A percentile compares a stretch with the other conserved stretches of the same genome.
Conservation (phyloP, 2,888 invertebrate genomes). For the Erebia aethiops region DNA sequence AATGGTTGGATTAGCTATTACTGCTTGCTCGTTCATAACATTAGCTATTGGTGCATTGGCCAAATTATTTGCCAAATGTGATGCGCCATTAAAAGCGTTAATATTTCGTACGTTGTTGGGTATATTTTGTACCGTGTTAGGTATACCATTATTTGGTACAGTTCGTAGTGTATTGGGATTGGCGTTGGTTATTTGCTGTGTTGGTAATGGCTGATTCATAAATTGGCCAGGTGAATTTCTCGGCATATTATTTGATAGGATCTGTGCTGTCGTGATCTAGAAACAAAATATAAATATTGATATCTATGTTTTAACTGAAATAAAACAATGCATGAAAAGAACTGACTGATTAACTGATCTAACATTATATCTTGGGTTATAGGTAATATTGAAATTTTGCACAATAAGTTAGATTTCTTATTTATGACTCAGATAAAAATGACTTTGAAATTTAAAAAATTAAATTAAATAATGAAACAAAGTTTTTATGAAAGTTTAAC, state of each 20-base stretch:
- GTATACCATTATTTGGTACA: no score
- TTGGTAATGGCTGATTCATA: conserved; percentile 1
- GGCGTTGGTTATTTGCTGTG: background rate
- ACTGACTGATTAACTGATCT: no score
- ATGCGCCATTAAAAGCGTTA: background rate
- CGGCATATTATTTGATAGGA: conserved; percentile 40
- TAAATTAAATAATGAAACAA: no score
- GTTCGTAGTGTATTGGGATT: background rate
- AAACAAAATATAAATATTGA: background rate
- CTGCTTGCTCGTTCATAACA: conserved; percentile 28
- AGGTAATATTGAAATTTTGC: no score
- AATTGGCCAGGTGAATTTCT: conserved; percentile 31
- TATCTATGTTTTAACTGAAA: background rate
- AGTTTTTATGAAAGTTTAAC: no score
- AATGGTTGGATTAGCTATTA: conserved; percentile 23
- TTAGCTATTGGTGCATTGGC: conserved; percentile 28
- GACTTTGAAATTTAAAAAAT: no score
- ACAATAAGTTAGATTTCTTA: no score
- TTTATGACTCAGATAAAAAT: no score
- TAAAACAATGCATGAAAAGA: background rate
- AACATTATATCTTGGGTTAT: no score
- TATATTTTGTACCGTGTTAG: conserved; percentile 1
- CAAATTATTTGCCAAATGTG: conserved; percentile 22
- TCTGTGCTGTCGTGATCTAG: conserved; percentile 51
- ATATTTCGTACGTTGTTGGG: background rate